Evolutionary conservation across 2,888 invertebrate genomes (phyloP).

Genomic region (Drosophila tanythrix): DNA sequence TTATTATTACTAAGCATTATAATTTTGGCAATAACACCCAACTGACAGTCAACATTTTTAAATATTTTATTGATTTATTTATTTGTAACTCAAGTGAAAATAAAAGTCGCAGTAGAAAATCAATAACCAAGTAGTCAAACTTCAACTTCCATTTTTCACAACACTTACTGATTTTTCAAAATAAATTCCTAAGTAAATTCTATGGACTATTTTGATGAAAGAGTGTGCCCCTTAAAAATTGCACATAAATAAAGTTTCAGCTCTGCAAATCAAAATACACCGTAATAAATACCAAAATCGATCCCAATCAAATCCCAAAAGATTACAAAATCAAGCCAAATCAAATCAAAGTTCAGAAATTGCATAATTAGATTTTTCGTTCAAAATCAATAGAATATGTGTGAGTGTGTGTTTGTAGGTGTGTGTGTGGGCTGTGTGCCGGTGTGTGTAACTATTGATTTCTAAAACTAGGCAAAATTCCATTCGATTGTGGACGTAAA

Average conservation of each 20-base stretch:
- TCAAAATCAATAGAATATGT: background rate
- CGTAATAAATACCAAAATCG: background rate
- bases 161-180: background rate
- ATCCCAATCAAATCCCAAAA: background rate
- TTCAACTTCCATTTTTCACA: background rate
- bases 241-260: background rate
- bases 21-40: background rate
- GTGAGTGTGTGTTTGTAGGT: background rate
- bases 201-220: background rate
- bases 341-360: background rate
- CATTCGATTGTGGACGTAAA: slow-evolving; percentile 6
- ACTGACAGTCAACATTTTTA: background rate
- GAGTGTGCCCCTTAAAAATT: background rate
- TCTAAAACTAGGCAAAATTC: background rate
- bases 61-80: background rate
- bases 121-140: background rate
- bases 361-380: background rate
- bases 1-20: background rate
- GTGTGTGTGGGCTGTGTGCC: background rate
- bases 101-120: background rate
- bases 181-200: background rate
- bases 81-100: background rate
- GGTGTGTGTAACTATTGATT: background rate
- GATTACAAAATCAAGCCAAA: background rate
- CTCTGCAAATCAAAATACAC: no score